Base-by-base conservation (phyloP, 2,888 invertebrate genomes). In the Eucriotettix oculatus region DNA sequence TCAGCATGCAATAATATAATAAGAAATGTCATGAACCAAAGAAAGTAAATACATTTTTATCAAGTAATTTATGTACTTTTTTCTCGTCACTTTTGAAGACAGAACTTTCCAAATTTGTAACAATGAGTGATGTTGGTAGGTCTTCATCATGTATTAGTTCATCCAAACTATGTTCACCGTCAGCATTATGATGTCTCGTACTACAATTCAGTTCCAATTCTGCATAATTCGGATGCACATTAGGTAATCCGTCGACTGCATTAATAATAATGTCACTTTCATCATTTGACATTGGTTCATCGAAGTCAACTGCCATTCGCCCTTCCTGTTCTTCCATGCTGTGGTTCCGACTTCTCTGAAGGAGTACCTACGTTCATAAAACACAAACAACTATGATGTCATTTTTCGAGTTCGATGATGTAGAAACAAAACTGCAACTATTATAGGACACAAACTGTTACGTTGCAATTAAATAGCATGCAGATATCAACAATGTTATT, bases 101-200 rank as follows among this genome's bases (percentile, higher is more conserved):
- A 65, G 84, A 79, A 65, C 84, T 86, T 70, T 88, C 86, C 65
- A 93, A 84, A 72, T 91, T 92, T 57, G 93, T 92, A 58, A 93
- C 90, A 67, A 93, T 93, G 56, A 93, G 81, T 58, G 92, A 92
- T 66, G 86, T 89, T 43, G 93, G 92, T 67, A 93, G 78, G 73
- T 87, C 86, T 65, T 83, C 79, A 69, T 90, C 87, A 64, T 85
- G 79, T 65, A 82, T 77, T 16, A 86, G 78, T 63, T 83, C 83
- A 65, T 87, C 85, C 65, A 80, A 75, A n/a, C 73, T 72, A 61
- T 70, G 71, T 14, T 70, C 71, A 12, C 66, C 68, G 56, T 66
- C 66, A 60, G 63, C 66, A 58, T 66, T 68, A 53, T 70, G 68
- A 43, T 67, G 64, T 16, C 71, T 68, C 40, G 61, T 48, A 54